Evolutionary conservation across 2,113 vertebrate genomes (phyloP).

Genomic region (Globicephala melas): DNA sequence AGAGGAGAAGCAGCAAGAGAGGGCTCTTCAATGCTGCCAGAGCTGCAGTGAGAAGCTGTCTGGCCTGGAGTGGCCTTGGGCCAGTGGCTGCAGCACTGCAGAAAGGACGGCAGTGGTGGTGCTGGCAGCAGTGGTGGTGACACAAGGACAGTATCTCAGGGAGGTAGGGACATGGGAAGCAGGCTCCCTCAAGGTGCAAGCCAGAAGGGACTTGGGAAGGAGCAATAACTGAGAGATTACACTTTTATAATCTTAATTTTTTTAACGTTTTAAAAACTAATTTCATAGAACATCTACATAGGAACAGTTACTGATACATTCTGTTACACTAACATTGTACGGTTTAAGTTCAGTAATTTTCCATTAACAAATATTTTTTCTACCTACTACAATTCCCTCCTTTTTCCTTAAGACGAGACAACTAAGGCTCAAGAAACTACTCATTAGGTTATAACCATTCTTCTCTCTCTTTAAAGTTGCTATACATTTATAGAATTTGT

Average conservation of each 20-base stretch:
- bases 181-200: background rate
- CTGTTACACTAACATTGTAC: background rate
- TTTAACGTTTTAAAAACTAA: constrained; percentile 14
- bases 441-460: background rate
- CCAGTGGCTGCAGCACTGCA: background rate
- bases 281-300: constrained; percentile 36
- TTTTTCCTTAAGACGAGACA: background rate
- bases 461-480: background rate
- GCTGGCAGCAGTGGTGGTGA: background rate
- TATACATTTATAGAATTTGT: constrained; percentile 24
- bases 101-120: background rate
- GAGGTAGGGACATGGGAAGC: background rate
- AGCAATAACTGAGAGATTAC: background rate
- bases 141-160: background rate
- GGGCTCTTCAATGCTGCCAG: background rate
- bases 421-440: constrained; percentile 15
- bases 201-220: background rate
- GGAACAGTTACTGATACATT: constrained; percentile 29
- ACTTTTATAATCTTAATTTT: background rate
- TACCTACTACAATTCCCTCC: background rate
- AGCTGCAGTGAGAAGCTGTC: background rate
- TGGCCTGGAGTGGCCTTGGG: background rate
- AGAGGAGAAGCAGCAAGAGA: background rate
- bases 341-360: background rate
- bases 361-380: background rate